Base-by-base conservation (phyloP, 35 echinoderm and acorn worm species). In the Stichopus chloronotus region DNA sequence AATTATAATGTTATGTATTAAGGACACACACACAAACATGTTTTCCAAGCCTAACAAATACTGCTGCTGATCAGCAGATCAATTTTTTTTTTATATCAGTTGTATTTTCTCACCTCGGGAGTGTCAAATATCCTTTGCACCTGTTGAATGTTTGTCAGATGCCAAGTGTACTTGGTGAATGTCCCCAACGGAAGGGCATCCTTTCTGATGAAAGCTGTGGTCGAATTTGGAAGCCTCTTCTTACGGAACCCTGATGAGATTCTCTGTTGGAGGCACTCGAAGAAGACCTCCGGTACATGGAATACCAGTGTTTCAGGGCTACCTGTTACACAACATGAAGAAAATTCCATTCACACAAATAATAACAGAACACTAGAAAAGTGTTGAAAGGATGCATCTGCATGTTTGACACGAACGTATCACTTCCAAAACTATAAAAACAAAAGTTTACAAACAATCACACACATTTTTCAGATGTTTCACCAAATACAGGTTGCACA, bases 121-220 rank as follows among this genome's bases (percentile, higher is more conserved):
- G 97, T 98, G 52, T 99, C 97, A 94, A 99, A 99, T 21, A 99
- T 99, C 53, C 94, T 94, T 58, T 99, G 96, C 19, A 99, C 95
- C 57, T 99, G 97, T 22, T 96, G 77, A 14, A 99, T 94, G 65
- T 94, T 99, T 1, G 92, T 99, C 16, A 99, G 88, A 78, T 99
- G 97, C 97, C 97, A 99, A 11, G 95, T 99, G 89, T 99, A 99
- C 93, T 99, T 99, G 14, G 97, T 94, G 90, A 99, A 99, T 14
- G 97, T 99, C 5, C 97, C 97, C 5, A 99, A 76, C 16, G 97
- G 97, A 9, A 99, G 94, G 13, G 97, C 97, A 57, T 99, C 97
- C 79, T 99, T 99, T 56, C 97, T 76, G 14, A 99, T 94, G 61
- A 99, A 99, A 20, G 97, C 97, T 53, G 95, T 96, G 0, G 97